phyloP scores from a whole-genome alignment of 2,888 invertebrate species.

The Mesoligia furuncula region DNA sequence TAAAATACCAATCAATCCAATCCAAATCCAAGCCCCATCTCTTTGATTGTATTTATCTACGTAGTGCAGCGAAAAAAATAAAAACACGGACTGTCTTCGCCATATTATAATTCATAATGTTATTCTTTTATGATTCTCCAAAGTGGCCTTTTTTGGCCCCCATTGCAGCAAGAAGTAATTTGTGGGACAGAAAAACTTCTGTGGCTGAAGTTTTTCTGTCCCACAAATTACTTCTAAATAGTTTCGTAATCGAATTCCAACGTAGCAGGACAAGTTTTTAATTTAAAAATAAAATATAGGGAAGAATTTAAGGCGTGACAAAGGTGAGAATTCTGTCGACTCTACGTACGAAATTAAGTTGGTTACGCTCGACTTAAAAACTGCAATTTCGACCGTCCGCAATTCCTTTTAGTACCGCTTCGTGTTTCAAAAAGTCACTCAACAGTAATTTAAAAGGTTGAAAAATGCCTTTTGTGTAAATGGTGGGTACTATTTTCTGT shows the following conservation, averaged over 20 bases:
- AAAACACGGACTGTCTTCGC: no score
- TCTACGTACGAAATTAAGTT: slow-evolving; percentile 13
- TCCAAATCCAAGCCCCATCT: no score
- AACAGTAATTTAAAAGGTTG: slow-evolving; percentile 14
- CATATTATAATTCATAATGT: no score
- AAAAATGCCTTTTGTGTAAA: slow-evolving; percentile 12
- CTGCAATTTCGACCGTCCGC: slow-evolving; percentile 23
- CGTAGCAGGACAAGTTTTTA: neutral
- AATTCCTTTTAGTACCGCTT: slow-evolving; percentile 13
- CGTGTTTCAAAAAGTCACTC: slow-evolving; percentile 22
- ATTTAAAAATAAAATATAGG: slow-evolving; percentile 1
- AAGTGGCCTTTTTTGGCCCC: no score
- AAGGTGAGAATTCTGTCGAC: slow-evolving; percentile 24
- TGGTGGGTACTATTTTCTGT: slow-evolving; percentile 6
- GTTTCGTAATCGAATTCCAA: neutral
- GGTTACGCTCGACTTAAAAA: slow-evolving; percentile 22
- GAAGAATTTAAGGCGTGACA: neutral
- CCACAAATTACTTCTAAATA: neutral
- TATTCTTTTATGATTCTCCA: no score
- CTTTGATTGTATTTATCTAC: no score
- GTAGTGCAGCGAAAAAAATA: no score
- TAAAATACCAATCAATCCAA: no score
- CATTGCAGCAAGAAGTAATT: no score
- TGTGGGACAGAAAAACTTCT: no score
- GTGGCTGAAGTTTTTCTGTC: neutral